Conservation (phyloP, 2,888 invertebrate species). For the Falcaria lacertinaria region DNA sequence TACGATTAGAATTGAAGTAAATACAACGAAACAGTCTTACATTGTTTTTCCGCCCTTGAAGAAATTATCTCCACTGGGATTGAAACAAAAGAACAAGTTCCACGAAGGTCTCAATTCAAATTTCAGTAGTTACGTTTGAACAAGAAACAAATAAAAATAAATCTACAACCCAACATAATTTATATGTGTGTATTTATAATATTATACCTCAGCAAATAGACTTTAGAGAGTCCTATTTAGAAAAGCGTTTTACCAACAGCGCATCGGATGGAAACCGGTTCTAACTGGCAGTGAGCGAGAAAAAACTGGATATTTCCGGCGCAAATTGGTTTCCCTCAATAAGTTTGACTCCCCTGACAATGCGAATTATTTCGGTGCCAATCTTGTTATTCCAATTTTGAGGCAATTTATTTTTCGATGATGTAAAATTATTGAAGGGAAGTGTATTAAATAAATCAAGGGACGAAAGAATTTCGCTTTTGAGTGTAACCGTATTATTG, state of each 20-base stretch:
- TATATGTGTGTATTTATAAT: not conserved
- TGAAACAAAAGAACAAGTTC: not conserved
- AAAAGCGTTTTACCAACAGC: constrained; percentile 11
- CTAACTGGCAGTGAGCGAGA: constrained; percentile 16
- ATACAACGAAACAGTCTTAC: too few species aligned
- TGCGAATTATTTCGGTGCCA: constrained; percentile 61
- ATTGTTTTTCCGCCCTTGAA: too few species aligned
- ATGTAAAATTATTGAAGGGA: constrained; percentile 30
- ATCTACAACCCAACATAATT: not conserved
- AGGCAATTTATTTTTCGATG: constrained; percentile 48
- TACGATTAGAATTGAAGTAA: too few species aligned
- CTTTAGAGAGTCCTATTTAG: constrained; percentile 5
- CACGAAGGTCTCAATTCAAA: not conserved
- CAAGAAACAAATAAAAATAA: not conserved
- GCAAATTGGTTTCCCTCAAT: constrained; percentile 63
- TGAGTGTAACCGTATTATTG: too few species aligned
- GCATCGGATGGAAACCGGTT: constrained; percentile 16
- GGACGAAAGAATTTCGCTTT: not conserved
- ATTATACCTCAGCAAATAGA: not conserved
- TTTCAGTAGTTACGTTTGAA: not conserved
- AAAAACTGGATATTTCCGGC: constrained; percentile 44
- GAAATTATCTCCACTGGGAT: too few species aligned
- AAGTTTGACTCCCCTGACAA: constrained; percentile 62
- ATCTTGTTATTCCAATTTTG: constrained; percentile 65
- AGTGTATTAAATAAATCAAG: constrained; percentile 38